Conservation (phyloP, 2,888 invertebrate genomes). For the Eilema depressum region DNA sequence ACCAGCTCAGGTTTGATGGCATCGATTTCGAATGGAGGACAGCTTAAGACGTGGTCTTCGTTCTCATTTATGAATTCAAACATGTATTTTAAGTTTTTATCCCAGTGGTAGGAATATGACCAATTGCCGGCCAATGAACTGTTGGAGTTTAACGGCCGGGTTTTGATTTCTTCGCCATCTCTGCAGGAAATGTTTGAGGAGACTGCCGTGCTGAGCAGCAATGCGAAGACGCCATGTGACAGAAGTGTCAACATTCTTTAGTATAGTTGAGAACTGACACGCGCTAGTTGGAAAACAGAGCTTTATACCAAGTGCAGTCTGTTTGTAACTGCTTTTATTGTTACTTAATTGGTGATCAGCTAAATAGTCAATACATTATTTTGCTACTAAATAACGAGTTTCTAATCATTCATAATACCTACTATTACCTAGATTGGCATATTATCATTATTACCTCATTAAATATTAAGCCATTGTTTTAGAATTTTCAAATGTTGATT, state of each 20-base stretch:
- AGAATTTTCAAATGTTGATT: too few relatives aligned
- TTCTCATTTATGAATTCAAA: constrained; percentile 5
- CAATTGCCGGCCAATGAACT: constrained; percentile 36
- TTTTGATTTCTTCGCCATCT: constrained; percentile 31
- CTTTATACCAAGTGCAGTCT: background rate
- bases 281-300: background rate
- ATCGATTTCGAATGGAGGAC: constrained; percentile 28
- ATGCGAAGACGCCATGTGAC: background rate
- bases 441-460: background rate
- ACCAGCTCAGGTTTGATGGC: constrained; percentile 19
- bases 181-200: constrained; percentile 23
- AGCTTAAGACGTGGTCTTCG: constrained; percentile 7
- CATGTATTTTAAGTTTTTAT: constrained; percentile 21
- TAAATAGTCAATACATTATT: background rate
- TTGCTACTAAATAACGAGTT: background rate
- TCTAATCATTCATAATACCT: background rate
- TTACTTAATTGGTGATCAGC: background rate
- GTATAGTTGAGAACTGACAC: background rate
- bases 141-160: constrained; percentile 14
- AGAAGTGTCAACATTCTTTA: background rate
- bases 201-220: constrained; percentile 19
- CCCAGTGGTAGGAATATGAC: constrained; percentile 43
- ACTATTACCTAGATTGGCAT: background rate
- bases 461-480: too few relatives aligned
- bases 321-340: background rate